Percentiles rank a stretch among this genome's conserved stretches.
Evolutionary conservation across 2,888 invertebrate genomes (phyloP).

Genomic region (Pachydiplax longipennis): DNA sequence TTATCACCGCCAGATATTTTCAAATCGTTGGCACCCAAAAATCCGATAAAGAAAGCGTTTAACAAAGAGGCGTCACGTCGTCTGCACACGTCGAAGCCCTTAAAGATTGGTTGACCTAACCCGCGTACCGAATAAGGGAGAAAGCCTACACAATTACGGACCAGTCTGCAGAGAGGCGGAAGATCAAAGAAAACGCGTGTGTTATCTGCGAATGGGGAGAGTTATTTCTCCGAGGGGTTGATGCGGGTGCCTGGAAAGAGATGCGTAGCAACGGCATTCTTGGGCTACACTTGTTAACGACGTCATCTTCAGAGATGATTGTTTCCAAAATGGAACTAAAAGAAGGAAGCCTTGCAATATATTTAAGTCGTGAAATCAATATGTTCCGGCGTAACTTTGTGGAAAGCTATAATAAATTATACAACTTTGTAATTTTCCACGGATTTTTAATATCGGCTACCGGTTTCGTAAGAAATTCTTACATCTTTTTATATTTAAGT

Average conservation of each 20-base stretch:
- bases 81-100: not conserved
- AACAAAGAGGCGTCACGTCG: not conserved
- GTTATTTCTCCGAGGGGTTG: not conserved
- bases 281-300: not conserved
- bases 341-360: too few relatives aligned
- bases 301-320: too few relatives aligned
- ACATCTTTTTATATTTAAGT: too few relatives aligned
- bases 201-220: not conserved
- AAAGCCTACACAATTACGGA: constrained; percentile 29
- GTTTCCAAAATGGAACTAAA: too few relatives aligned
- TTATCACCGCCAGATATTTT: too few relatives aligned
- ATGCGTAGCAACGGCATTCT: not conserved
- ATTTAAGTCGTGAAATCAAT: too few relatives aligned
- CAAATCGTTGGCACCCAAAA: too few relatives aligned
- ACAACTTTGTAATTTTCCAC: too few relatives aligned
- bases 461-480: too few relatives aligned
- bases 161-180: constrained; percentile 15
- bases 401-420: too few relatives aligned
- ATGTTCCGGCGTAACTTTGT: too few relatives aligned
- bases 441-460: too few relatives aligned
- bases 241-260: not conserved
- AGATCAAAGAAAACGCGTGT: constrained; percentile 30
- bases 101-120: constrained; percentile 25
- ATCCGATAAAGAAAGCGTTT: not conserved
- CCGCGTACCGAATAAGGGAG: not conserved